These are phyloP conservation scores for Cotesia glomerata DNA, from an alignment of 1,140 invertebrate genomes.

Conservation along the genomic window DNA sequence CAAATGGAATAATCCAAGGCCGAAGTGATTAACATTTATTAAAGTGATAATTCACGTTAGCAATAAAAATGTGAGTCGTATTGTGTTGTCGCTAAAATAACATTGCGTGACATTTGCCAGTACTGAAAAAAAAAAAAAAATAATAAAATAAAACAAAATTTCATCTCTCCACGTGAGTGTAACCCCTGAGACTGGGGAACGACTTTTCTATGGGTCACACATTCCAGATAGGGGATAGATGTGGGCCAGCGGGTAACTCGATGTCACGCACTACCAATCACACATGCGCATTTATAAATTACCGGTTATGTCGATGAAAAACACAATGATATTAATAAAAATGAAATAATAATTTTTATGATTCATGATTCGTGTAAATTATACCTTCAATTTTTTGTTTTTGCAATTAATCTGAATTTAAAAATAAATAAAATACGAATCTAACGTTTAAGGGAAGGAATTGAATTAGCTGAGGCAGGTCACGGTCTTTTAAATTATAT, in stretches of 20 bases:
- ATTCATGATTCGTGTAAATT: neutral
- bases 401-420: no score
- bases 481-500: constrained; percentile 42
- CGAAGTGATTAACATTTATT: constrained; percentile 6
- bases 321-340: neutral
- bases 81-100: neutral
- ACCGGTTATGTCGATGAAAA: neutral
- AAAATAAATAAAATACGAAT: neutral
- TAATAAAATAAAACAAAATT: neutral
- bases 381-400: no score
- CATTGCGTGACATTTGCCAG: neutral
- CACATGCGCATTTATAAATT: constrained; percentile 18
- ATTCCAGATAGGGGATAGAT: constrained; percentile 18
- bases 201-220: constrained; percentile 28
- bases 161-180: constrained; percentile 13
- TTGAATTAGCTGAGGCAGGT: constrained; percentile 42
- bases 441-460: constrained; percentile 13
- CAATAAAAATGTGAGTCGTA: neutral
- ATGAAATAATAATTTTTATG: neutral
- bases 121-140: neutral
- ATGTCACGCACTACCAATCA: constrained; percentile 14
- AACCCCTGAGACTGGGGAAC: constrained; percentile 32
- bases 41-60: no score
- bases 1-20: neutral
- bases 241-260: constrained; percentile 31